A percentile compares a stretch with the other conserved stretches of the same genome.
Evolutionary conservation across 2,888 invertebrate genomes (phyloP).

Genomic region (Trypoxylon attenuatum): DNA sequence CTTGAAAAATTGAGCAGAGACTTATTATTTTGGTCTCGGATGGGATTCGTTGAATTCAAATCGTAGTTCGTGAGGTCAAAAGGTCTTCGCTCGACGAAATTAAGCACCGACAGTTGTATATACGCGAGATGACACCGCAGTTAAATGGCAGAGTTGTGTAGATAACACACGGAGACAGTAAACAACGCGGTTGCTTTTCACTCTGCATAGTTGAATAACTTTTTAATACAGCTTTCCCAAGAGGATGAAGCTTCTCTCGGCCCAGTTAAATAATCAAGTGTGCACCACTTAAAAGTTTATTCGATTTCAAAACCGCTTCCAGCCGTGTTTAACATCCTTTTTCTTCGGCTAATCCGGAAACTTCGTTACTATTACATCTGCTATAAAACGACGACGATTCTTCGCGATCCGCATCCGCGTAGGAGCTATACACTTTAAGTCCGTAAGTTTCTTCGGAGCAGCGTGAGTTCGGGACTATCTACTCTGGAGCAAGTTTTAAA

Average conservation of each 20-base stretch:
- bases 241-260: conserved; percentile 17
- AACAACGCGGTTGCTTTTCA: no score
- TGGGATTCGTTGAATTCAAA: no score
- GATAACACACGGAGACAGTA: no score
- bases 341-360: conserved; percentile 14
- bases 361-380: conserved; percentile 19
- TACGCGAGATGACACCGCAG: no score
- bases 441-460: conserved; percentile 33
- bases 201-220: conserved; percentile 7
- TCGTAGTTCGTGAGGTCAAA: no score
- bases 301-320: conserved; percentile 6
- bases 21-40: no score
- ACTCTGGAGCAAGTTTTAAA: conserved; percentile 17
- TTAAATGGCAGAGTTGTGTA: no score
- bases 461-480: conserved; percentile 7
- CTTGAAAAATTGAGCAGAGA: no score
- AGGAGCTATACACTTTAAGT: conserved; percentile 11
- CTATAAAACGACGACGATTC: conserved; percentile 20
- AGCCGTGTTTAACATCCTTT: conserved; percentile 17
- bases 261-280: conserved; percentile 22
- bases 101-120: background rate
- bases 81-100: background rate
- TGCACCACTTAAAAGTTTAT: conserved; percentile 11
- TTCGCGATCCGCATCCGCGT: background rate
- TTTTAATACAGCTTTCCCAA: conserved; percentile 5